Base-by-base conservation (phyloP, 2,113 vertebrate genomes). In the Leucoraja erinaceus region DNA sequence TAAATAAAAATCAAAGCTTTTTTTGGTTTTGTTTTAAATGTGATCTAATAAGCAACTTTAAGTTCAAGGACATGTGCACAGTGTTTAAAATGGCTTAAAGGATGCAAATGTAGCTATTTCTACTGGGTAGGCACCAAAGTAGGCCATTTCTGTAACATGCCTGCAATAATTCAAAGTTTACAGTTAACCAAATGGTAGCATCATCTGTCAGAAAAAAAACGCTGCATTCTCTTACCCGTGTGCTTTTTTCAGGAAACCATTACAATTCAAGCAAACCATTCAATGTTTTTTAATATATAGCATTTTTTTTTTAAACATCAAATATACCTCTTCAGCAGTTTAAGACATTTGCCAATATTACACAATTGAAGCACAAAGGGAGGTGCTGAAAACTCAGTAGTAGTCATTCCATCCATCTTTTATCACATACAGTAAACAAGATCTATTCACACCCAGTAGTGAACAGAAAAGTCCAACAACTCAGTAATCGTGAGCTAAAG, bases 341-440 rank as follows among this genome's bases (percentile, higher is more conserved):
- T 72, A 72, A 91, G 66, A 91, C 31, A 70, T 91, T 72, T 91
- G 90, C 90, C 90, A 91, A 91, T 91, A 91, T 91, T 70, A 91
- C 90, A 91, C 90, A 91, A 91, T 72, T 91, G 70, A 91, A 91
- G 90, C 90, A 91, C 90, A 91, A 91, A 91, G 90, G 66, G 68
- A 91, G 90, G 90, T 72, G 68, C 66, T 91, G 90, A 91, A 91
- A 70, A 91, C 90, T 91, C 90, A 91, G 90, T 72, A 72, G 90
- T 72, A 91, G 90, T 70, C 90, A 91, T 72, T 70, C 88, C 88
- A 91, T 61, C 88, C 88, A 91, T 91, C 66, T 91, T 91, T 91
- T 68, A 72, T 54, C 90, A 91, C 68, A 56, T 0, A 54, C 68
- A 72, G 22, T 47, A 16, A 72, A 66, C 47, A 68, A 91, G 20